These are phyloP conservation scores for Adelphocoris suturalis DNA, from an alignment of 2,888 invertebrate species.

Conservation along the genomic window DNA sequence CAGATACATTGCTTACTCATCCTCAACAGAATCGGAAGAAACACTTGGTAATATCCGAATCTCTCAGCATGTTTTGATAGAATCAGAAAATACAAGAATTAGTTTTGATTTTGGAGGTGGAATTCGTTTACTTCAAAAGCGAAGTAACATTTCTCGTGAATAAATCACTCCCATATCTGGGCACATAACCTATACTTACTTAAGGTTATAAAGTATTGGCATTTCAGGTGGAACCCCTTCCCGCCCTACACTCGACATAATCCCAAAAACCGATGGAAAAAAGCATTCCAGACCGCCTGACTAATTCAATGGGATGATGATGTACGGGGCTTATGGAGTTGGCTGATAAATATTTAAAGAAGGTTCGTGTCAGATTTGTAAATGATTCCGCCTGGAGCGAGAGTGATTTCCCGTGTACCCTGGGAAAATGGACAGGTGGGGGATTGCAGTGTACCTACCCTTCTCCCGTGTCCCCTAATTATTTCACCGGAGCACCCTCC, in stretches of 20 bases:
- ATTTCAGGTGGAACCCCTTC: too few species aligned
- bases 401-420: slow-evolving; percentile 68
- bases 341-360: slow-evolving; percentile 70
- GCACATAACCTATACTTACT: too few species aligned
- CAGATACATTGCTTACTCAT: too few species aligned
- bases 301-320: slow-evolving; percentile 50
- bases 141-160: too few species aligned
- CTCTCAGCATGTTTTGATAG: too few species aligned
- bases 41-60: too few species aligned
- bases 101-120: too few species aligned
- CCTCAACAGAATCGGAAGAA: too few species aligned
- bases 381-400: slow-evolving; percentile 65
- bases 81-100: too few species aligned
- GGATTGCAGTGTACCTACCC: neutral
- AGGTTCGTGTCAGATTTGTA: slow-evolving; percentile 67
- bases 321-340: slow-evolving; percentile 67
- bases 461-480: slow-evolving; percentile 30
- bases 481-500: slow-evolving; percentile 34
- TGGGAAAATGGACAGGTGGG: slow-evolving; percentile 66
- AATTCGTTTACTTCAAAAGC: too few species aligned
- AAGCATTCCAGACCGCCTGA: neutral
- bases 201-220: too few species aligned
- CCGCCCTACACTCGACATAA: neutral
- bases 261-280: neutral
- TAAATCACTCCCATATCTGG: too few species aligned